phyloP scores from a whole-genome alignment of 2,888 invertebrate genomes.

The Dione vanillae region DNA sequence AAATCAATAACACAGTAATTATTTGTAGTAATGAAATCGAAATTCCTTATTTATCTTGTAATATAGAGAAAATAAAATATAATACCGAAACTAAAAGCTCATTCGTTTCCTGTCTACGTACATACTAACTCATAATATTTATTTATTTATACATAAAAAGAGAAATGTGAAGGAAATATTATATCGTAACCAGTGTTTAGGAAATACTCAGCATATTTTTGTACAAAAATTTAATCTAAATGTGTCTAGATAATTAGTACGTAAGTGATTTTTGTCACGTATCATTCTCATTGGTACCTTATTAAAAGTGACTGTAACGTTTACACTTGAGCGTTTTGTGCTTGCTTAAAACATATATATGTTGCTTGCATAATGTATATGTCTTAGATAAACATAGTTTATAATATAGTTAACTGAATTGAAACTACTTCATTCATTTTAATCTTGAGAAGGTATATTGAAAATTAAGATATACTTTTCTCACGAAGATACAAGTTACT shows the following conservation, averaged over 20 bases:
- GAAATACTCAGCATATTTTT: slow-evolving; percentile 73
- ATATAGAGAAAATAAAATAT: background rate
- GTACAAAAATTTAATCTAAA: slow-evolving; percentile 66
- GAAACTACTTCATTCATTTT: too few relatives aligned
- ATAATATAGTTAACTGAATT: too few relatives aligned
- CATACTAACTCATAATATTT: slow-evolving; percentile 49
- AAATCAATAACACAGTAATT: slow-evolving; percentile 12
- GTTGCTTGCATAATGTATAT: too few relatives aligned
- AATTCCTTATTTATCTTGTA: background rate
- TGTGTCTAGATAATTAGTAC: slow-evolving; percentile 54
- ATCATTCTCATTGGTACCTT: slow-evolving; percentile 68
- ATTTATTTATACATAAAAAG: slow-evolving; percentile 45
- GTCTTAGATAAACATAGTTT: too few relatives aligned
- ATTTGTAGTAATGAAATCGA: background rate
- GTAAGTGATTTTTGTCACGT: slow-evolving; percentile 56
- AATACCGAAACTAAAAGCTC: slow-evolving; percentile 9
- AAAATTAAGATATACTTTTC: too few relatives aligned
- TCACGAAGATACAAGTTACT: too few relatives aligned
- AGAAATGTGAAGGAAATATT: slow-evolving; percentile 49
- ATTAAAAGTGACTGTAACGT: slow-evolving; percentile 49
- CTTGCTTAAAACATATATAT: background rate
- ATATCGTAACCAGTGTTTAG: slow-evolving; percentile 60
- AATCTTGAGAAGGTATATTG: too few relatives aligned
- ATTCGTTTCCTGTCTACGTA: slow-evolving; percentile 47
- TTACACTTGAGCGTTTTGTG: slow-evolving; percentile 47